A percentile compares a stretch with the other conserved stretches of the same genome.
These are phyloP conservation scores for Andrena camellia DNA, from an alignment of 2,888 invertebrate genomes.

Conservation along the genomic window DNA sequence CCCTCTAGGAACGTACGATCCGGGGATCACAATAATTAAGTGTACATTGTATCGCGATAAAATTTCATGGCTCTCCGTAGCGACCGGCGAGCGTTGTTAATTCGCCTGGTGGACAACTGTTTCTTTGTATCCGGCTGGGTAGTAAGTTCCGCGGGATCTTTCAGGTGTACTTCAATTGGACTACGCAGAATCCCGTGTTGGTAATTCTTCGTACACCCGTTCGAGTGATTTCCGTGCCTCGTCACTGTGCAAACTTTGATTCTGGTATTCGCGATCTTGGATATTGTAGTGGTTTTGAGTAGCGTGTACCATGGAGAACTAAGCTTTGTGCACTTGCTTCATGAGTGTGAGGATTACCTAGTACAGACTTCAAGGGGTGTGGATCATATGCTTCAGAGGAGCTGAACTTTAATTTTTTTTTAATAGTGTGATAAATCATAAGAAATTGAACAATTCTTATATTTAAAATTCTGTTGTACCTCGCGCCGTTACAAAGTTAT, in stretches of 20 bases:
- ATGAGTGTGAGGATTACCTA: no score
- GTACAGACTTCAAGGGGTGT: no score
- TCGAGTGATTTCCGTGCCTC: not conserved
- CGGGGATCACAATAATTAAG: conserved; percentile 68
- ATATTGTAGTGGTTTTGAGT: no score
- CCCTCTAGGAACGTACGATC: conserved; percentile 54
- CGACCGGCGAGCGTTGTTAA: conserved; percentile 33
- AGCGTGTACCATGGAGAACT: no score
- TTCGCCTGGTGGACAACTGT: conserved; percentile 40
- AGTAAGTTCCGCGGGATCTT: not conserved
- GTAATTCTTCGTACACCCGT: not conserved
- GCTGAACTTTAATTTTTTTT: no score
- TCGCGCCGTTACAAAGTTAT: no score
- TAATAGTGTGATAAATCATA: no score
- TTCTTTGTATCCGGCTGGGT: conserved; percentile 12
- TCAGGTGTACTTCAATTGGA: not conserved
- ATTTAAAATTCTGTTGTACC: no score
- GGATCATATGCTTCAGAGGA: no score
- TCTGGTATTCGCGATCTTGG: not conserved
- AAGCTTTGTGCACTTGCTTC: no score
- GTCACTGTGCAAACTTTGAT: not conserved
- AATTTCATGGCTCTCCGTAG: conserved; percentile 47
- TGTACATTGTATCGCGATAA: conserved; percentile 59
- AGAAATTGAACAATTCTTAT: no score
- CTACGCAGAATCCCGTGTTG: not conserved